Conservation (phyloP, 2,797 vertebrate genomes). For the Muscicapa striata region DNA sequence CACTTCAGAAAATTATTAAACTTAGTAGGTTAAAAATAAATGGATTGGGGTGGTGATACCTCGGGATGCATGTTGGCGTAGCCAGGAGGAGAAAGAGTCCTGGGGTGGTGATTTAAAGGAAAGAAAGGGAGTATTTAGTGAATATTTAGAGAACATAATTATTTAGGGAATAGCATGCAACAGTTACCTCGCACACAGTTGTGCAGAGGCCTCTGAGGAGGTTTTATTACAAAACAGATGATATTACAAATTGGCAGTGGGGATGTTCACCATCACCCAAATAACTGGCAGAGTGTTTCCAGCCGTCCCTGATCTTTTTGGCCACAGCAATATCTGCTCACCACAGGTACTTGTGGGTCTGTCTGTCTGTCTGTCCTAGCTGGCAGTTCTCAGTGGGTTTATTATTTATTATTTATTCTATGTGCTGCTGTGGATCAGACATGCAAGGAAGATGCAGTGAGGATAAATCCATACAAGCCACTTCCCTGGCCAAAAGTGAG, state of each 20-base stretch:
- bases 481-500: not conserved
- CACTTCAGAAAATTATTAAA: constrained; percentile 12
- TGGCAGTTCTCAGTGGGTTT: not conserved
- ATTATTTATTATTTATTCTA: not conserved
- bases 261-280: constrained; percentile 14
- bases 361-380: not conserved
- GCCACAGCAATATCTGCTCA: not conserved
- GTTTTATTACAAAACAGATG: not conserved
- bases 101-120: not conserved
- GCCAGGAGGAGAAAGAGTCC: not conserved
- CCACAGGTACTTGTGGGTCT: not conserved
- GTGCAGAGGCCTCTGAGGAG: constrained; percentile 14
- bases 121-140: not conserved
- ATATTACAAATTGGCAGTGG: not conserved
- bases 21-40: not conserved
- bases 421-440: fast-evolving
- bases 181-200: constrained; percentile 53
- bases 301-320: not conserved
- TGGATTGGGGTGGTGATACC: not conserved
- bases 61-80: not conserved
- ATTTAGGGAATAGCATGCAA: constrained; percentile 31
- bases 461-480: not conserved
- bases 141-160: not conserved
- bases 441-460: not conserved
- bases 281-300: not conserved